phyloP scores from a whole-genome alignment of 2,888 invertebrate species.

The Pyrrhosoma nymphula region DNA sequence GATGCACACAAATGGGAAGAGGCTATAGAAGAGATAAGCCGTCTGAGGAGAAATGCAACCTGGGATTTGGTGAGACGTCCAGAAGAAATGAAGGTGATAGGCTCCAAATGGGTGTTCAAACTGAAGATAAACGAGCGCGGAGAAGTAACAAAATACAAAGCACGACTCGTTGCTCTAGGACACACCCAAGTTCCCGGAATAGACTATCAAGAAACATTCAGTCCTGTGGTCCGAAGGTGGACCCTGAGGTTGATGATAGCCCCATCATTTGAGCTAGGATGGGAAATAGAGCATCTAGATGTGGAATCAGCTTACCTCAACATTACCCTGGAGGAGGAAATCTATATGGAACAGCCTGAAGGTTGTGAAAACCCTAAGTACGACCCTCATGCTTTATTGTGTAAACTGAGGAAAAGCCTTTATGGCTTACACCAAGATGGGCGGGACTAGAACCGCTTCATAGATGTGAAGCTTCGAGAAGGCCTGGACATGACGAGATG shows the following conservation, averaged over 20 bases:
- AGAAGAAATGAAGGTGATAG: conserved; percentile 20
- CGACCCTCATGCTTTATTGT: neutral
- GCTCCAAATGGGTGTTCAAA: conserved; percentile 46
- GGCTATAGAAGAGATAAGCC: conserved; percentile 52
- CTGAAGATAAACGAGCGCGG: neutral
- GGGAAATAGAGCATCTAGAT: conserved; percentile 67
- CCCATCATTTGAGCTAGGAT: conserved; percentile 53
- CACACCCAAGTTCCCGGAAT: conserved; percentile 11
- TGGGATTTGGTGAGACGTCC: conserved; percentile 43
- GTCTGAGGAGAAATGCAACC: conserved; percentile 35
- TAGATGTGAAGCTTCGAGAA: neutral
- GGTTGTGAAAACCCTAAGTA: neutral
- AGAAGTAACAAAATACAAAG: neutral
- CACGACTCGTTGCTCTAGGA: conserved; percentile 45
- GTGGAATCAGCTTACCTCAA: neutral
- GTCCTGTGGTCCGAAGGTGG: conserved; percentile 48
- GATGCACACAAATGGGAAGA: conserved; percentile 7
- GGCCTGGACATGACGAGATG: neutral
- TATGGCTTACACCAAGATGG: neutral
- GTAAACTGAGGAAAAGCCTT: neutral
- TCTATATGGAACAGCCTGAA: neutral
- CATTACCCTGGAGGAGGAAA: neutral
- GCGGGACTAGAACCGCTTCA: neutral
- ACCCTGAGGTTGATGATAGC: neutral
- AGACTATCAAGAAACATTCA: conserved; percentile 55